Base-by-base conservation (phyloP, 2,888 invertebrate genomes). In the Metallyticus violacea region DNA sequence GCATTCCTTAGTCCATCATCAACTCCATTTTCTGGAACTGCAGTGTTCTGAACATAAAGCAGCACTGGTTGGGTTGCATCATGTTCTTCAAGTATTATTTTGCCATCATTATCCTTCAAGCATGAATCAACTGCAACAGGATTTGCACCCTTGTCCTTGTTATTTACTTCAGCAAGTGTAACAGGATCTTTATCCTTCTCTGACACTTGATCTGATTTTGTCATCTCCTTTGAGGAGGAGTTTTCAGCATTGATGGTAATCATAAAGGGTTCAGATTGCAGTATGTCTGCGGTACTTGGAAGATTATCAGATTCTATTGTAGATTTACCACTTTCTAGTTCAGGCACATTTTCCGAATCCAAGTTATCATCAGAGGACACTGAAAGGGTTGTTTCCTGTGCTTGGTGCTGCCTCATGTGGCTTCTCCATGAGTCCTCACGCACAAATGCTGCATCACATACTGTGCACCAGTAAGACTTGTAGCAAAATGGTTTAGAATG, bases 341-440 rank as follows among this genome's bases (percentile, higher is more conserved):
- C 30, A 30, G 81, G 25, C 2, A 76, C 76, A 22, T 30, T 27
- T 27, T 80, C 27, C 27, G 26, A 1, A 1, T 30, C n/a, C 9
- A n/a, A 26, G 83, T 77, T 83, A 22, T 28, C 83, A 28, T 77
- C 15, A 9, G 25, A 27, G n/a, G 83, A 62, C 2, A 77, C 81
- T 26, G 62, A 25, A n/a, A 26, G 25, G 29, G 26, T 29, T 15
- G 29, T 77, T 26, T 86, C 80, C 9, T 83, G 76, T 2, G 78
- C 27, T 28, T 88, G 30, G 80, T 92, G 92, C 81, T 91, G 91
- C 30, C 91, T 90, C 85, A 91, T 86, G 89, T 92, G 92, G 88
- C 92, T 91, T n/a, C 91, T 89, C 81, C 92, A 89, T 0, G 92
- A 92, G 86, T 92, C 92, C 88, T 92, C 91, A 30, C 92, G 89